phyloP scores from a whole-genome alignment of 2,113 vertebrate species.

The Gnathonemus echidnorhynchus region DNA sequence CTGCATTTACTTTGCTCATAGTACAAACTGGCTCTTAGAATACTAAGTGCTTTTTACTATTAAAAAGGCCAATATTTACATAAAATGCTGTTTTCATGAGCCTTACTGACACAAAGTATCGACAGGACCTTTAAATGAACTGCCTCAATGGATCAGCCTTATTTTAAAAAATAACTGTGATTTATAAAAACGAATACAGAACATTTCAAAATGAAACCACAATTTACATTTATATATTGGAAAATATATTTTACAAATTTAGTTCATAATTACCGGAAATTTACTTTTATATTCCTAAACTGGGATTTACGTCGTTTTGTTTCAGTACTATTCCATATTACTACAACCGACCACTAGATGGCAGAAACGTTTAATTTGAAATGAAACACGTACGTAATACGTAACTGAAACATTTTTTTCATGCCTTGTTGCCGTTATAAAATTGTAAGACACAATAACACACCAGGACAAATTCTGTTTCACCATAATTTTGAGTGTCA shows the following conservation, averaged over 20 bases:
- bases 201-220: background rate
- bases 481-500: background rate
- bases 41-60: constrained; percentile 3
- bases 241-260: background rate
- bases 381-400: background rate
- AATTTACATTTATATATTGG: background rate
- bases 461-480: background rate
- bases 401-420: background rate
- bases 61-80: constrained; percentile 2
- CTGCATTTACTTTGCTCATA: background rate
- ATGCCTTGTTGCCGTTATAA: background rate
- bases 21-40: background rate
- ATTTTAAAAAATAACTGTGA: background rate
- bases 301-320: background rate
- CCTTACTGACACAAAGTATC: background rate
- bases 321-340: background rate
- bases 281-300: background rate
- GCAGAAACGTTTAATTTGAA: background rate
- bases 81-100: background rate
- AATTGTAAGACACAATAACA: background rate
- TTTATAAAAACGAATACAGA: background rate
- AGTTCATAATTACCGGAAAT: background rate
- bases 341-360: constrained; percentile 16
- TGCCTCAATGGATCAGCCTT: background rate
- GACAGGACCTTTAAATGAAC: background rate